A percentile compares a stretch with the other conserved stretches of the same genome.
These are phyloP conservation scores for Anastatus disparis DNA, from an alignment of 1,140 invertebrate genomes.

Conservation along the genomic window DNA sequence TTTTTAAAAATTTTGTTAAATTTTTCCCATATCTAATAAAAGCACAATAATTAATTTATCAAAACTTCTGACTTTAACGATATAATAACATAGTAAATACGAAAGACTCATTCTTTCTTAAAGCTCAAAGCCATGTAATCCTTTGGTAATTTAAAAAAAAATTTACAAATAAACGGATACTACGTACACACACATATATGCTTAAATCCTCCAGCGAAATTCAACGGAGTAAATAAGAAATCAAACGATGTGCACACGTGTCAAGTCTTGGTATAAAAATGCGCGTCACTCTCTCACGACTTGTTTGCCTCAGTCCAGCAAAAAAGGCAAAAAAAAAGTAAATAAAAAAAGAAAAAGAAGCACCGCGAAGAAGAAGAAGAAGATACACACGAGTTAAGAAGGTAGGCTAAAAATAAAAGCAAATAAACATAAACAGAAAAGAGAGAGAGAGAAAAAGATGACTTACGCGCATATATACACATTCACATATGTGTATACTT, in stretches of 20 bases:
- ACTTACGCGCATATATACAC: too few species aligned
- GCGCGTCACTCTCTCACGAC: background rate
- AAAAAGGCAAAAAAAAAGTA: too few species aligned
- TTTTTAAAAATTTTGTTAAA: too few species aligned
- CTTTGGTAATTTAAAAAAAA: background rate
- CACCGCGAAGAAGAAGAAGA: too few species aligned
- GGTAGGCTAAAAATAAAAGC: too few species aligned
- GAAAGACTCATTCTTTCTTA: background rate
- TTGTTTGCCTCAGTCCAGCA: too few species aligned
- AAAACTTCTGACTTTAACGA: background rate
- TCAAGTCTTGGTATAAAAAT: background rate
- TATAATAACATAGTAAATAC: background rate
- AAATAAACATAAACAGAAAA: too few species aligned
- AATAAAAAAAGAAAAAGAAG: too few species aligned
- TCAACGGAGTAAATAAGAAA: slow-evolving; percentile 19
- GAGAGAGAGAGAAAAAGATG: too few species aligned
- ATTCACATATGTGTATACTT: background rate
- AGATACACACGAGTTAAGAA: too few species aligned
- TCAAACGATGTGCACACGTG: background rate
- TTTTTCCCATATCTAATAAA: too few species aligned
- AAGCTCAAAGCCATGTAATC: too few species aligned
- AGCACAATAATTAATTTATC: slow-evolving; percentile 20
- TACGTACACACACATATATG: background rate
- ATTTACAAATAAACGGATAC: background rate
- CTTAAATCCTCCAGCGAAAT: background rate